These are phyloP conservation scores for Hypsopygia costalis DNA, from an alignment of 2,888 invertebrate genomes.

Conservation along the genomic window DNA sequence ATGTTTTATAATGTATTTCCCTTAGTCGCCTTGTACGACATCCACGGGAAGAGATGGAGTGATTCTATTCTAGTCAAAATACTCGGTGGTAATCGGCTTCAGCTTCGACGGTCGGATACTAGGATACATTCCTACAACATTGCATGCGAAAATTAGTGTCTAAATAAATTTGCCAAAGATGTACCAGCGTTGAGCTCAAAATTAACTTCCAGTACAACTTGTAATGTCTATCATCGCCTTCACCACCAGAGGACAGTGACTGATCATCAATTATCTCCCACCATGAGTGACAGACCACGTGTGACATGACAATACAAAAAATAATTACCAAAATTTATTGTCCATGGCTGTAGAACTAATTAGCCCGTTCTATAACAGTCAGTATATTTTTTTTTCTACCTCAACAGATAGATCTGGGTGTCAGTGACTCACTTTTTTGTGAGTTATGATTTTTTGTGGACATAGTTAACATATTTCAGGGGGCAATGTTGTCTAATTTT, in stretches of 20 bases:
- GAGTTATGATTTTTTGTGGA: constrained; percentile 7
- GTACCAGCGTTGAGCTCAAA: no score
- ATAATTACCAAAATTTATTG: constrained; percentile 8
- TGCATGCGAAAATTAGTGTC: no score
- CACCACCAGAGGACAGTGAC: constrained; percentile 19
- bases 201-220: background rate
- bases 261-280: constrained; percentile 60
- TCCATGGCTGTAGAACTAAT: constrained; percentile 7
- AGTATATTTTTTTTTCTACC: constrained; percentile 2
- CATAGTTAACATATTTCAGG: background rate
- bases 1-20: no score
- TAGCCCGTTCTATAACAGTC: constrained; percentile 1
- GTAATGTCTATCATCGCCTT: background rate
- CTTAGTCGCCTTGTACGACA: no score
- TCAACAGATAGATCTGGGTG: background rate
- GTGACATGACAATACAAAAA: constrained; percentile 34
- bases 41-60: no score
- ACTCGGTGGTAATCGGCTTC: no score
- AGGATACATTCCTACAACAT: no score
- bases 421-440: constrained; percentile 5
- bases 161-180: no score
- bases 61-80: no score
- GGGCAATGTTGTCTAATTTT: constrained; percentile 2
- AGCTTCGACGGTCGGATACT: no score
- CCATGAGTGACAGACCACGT: constrained; percentile 45